phyloP scores from a whole-genome alignment of 35 echinoderm and acorn worm genomes.

The Ophiothrix spiculata region DNA sequence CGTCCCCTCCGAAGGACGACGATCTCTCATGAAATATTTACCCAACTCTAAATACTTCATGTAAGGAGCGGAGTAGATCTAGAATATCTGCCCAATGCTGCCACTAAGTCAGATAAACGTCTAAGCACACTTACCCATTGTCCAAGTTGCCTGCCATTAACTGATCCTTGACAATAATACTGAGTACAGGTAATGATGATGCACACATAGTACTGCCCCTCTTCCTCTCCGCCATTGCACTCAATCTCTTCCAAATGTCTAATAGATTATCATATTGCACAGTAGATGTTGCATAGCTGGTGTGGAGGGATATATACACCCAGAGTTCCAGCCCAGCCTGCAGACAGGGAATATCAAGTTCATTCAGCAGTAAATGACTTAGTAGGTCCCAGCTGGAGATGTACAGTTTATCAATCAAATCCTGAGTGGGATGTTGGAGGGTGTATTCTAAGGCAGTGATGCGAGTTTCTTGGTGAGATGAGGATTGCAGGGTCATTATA shows the following conservation, averaged over 20 bases:
- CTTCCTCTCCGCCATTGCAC: not conserved
- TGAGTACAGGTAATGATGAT: slow-evolving; percentile 18
- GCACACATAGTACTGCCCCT: slow-evolving; percentile 15
- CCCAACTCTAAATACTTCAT: too few relatives aligned
- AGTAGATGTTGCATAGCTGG: not conserved
- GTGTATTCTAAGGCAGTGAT: slow-evolving; percentile 13
- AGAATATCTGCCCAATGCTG: too few relatives aligned
- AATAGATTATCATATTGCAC: not conserved
- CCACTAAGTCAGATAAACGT: too few relatives aligned
- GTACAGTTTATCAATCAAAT: not conserved
- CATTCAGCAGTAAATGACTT: not conserved
- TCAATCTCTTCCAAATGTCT: slow-evolving; percentile 1
- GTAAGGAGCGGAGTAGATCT: too few relatives aligned
- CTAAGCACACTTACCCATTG: slow-evolving; percentile 1
- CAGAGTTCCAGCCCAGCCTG: not conserved
- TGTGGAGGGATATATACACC: not conserved
- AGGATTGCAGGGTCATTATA: not conserved
- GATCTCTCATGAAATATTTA: too few relatives aligned
- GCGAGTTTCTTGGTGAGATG: slow-evolving; percentile 6
- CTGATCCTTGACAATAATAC: slow-evolving; percentile 6
- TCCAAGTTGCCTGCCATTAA: not conserved
- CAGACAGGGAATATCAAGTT: slow-evolving; percentile 9
- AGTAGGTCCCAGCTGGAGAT: not conserved
- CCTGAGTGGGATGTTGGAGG: not conserved
- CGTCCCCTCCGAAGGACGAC: too few relatives aligned